A percentile compares a stretch with the other conserved stretches of the same genome.
Conservation (phyloP, 2,888 invertebrate genomes). For the Cristatella mucedo region DNA sequence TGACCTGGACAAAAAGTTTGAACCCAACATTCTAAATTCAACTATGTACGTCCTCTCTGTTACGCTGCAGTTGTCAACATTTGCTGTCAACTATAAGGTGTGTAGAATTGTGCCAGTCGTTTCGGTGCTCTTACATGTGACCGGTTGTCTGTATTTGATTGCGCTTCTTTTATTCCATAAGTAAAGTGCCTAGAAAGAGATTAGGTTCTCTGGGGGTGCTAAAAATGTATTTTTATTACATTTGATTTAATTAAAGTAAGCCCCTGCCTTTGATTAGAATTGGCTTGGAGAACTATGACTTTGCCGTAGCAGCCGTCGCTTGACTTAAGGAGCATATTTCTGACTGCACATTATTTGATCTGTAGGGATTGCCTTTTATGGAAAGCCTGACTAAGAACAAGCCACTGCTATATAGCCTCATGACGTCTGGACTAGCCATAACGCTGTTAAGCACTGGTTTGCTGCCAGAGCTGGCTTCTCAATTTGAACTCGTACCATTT, state of each 20-base stretch:
- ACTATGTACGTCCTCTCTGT: constrained; percentile 96
- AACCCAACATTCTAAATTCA: constrained; percentile 84
- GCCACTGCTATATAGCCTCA: constrained; percentile 72
- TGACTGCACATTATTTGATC: constrained; percentile 14
- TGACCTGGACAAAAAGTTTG: constrained; percentile 61
- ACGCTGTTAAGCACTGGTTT: constrained; percentile 67
- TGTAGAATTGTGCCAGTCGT: too few species aligned
- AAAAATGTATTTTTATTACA: too few species aligned
- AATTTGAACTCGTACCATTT: constrained; percentile 89
- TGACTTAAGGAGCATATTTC: constrained; percentile 11
- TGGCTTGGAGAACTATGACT: neutral
- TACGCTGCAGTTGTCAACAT: constrained; percentile 90
- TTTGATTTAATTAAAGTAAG: neutral
- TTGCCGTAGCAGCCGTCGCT: neutral
- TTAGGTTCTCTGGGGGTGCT: too few species aligned
- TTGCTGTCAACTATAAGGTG: constrained; percentile 96
- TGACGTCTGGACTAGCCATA: constrained; percentile 64
- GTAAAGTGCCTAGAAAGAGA: too few species aligned
- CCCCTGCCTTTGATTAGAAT: neutral
- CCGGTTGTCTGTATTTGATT: too few species aligned
- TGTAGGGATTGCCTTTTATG: constrained; percentile 94
- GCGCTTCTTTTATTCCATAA: too few species aligned
- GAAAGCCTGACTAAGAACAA: constrained; percentile 82
- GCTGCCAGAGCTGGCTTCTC: constrained; percentile 64
- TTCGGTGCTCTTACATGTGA: too few species aligned